Conservation (phyloP, 2,888 invertebrate genomes). For the Gonocerus acuteangulatus region DNA sequence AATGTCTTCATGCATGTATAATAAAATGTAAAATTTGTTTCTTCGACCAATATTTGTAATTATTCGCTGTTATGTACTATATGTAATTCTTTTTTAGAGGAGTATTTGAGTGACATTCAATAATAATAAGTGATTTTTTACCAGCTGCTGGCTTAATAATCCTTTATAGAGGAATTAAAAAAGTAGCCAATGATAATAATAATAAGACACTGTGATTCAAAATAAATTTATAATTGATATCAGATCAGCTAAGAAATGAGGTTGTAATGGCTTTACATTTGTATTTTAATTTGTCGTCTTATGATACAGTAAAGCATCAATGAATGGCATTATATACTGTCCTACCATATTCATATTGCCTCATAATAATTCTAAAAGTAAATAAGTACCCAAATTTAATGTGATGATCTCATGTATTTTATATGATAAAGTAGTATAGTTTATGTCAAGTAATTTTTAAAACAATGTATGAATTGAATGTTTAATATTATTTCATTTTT, state of each 20-base stretch:
- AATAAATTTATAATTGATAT: constrained; percentile 8
- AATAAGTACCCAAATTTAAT: no score
- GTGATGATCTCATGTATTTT: no score
- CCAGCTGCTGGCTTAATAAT: constrained; percentile 16
- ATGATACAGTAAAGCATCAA: neutral
- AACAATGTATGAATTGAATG: no score
- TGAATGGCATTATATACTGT: no score
- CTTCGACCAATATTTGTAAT: constrained; percentile 17
- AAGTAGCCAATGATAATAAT: constrained; percentile 9
- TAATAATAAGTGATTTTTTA: constrained; percentile 14
- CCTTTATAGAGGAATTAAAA: constrained; percentile 7
- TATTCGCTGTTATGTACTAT: constrained; percentile 16
- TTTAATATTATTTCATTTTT: no score
- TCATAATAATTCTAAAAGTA: no score
- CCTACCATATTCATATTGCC: no score
- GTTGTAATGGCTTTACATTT: constrained; percentile 14
- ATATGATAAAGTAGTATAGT: no score
- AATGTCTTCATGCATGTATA: constrained; percentile 9
- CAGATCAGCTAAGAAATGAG: constrained; percentile 10
- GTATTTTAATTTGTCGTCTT: neutral
- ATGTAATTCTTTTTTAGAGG: constrained; percentile 7
- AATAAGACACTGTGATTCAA: constrained; percentile 16
- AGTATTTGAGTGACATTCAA: constrained; percentile 3
- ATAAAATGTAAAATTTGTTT: constrained; percentile 14
- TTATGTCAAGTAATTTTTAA: no score